These are phyloP conservation scores for Apodemia zela DNA, from an alignment of 2,888 invertebrate species.

Conservation along the genomic window DNA sequence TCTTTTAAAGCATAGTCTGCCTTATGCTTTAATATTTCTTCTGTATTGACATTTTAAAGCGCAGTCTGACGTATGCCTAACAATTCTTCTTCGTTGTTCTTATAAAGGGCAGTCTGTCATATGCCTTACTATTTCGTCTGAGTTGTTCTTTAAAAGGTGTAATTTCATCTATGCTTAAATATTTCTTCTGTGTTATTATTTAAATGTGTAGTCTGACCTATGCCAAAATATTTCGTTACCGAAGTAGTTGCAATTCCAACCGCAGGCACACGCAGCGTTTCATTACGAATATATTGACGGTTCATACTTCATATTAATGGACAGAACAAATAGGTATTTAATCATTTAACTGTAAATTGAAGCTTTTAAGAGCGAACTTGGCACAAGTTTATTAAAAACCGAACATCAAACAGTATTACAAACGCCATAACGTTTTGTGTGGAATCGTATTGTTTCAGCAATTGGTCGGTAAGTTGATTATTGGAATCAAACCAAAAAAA, in stretches of 20 bases:
- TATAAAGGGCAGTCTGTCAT: too few relatives aligned
- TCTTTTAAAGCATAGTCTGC: too few relatives aligned
- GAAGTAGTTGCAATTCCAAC: slow-evolving; percentile 32
- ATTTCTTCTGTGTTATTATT: too few relatives aligned
- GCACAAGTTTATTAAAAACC: background rate
- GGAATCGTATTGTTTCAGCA: background rate
- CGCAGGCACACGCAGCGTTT: slow-evolving; percentile 47
- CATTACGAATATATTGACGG: slow-evolving; percentile 61
- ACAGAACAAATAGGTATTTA: slow-evolving; percentile 45
- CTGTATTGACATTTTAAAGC: too few relatives aligned
- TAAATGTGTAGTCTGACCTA: background rate
- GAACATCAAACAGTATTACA: background rate
- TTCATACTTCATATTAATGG: slow-evolving; percentile 54
- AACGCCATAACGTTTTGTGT: background rate
- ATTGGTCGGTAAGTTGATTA: too few relatives aligned
- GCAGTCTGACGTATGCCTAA: too few relatives aligned
- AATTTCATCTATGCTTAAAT: too few relatives aligned
- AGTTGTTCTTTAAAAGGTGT: too few relatives aligned
- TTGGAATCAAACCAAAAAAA: too few relatives aligned
- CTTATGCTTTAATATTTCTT: too few relatives aligned
- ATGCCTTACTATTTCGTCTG: too few relatives aligned
- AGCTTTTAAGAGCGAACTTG: slow-evolving; percentile 26
- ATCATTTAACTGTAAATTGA: slow-evolving; percentile 37
- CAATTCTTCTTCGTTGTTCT: too few relatives aligned
- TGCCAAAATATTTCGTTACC: slow-evolving; percentile 32